Evolutionary conservation across 2,888 invertebrate species (phyloP), one percentile per base, ranked within the genome.

Genomic region (Cataglyphis albicans): DNA sequence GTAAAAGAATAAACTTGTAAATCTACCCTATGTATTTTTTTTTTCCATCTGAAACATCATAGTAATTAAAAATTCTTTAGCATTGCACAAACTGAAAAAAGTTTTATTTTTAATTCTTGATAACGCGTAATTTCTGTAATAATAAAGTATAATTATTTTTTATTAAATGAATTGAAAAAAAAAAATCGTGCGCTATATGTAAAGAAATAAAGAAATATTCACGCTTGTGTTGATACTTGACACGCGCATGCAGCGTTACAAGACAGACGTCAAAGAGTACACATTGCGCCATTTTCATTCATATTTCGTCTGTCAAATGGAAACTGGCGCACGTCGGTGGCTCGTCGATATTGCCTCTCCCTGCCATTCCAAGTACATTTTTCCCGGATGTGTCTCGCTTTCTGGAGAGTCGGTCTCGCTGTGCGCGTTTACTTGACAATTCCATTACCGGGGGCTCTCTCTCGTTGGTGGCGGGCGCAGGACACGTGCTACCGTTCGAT

Each of bases 381-480:
- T 78, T 70, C 32, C 70, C 78, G 78, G 70, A 80, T 80, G 44
- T 80, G 78, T 80, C 70, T 80, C 70, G 78, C 78, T 80, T 80
- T 70, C 59, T 70, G 70, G 78, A 80, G 70, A 80, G 25, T 25
- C 70, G 59, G 70, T 55, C 81, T 75, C 76, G 55, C 57, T 52
- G 81, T 48, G 74, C 81, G 57, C 68, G 81, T 52, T 81, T 81
- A 75, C 74, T 86, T 84, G 86, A 86, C 86, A 86, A 84, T 82
- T 86, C 84, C 84, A 86, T 86, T 86, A 86, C 84, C 68, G 68
- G 68, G 72, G 61, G 75, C 57, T 74, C 65, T 84, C 65, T 84
- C 75, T 44, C 55, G 68, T 55, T 67, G 68, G 67, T 68, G 48
- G 68, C 61, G 68, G 76, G 67, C 48, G 68, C 63, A 70, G 68